Percentiles rank a stretch among this genome's conserved stretches.
Conservation (phyloP, 2,113 vertebrate genomes). For the Ceyx cyanopectus region DNA sequence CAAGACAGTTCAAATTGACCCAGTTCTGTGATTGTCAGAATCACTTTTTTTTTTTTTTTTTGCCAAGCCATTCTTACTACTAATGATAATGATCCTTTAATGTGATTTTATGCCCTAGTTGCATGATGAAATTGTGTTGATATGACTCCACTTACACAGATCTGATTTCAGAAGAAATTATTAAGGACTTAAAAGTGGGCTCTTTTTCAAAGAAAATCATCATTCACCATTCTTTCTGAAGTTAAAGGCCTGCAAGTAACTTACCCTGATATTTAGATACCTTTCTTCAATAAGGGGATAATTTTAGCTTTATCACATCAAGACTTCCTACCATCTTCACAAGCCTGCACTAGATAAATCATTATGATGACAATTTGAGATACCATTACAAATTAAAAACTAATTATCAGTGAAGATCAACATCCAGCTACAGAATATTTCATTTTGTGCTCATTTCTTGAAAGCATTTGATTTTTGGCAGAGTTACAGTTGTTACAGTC, state of each 20-base stretch:
- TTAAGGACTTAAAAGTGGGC: neutral
- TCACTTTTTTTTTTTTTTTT: neutral
- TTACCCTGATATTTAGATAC: neutral
- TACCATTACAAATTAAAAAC: slow-evolving; percentile 37
- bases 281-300: neutral
- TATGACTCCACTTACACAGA: neutral
- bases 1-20: neutral
- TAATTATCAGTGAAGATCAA: slow-evolving; percentile 27
- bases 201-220: slow-evolving; percentile 30
- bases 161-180: slow-evolving; percentile 7
- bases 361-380: slow-evolving; percentile 14
- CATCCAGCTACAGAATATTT: neutral
- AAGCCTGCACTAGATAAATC: neutral
- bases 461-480: neutral
- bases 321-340: neutral
- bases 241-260: neutral
- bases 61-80: neutral
- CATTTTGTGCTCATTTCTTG: neutral
- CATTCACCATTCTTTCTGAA: neutral
- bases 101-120: slow-evolving; percentile 28
- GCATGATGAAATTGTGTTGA: slow-evolving; percentile 2
- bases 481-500: neutral
- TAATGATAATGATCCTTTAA: slow-evolving; percentile 13
- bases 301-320: neutral
- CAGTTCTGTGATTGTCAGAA: slow-evolving; percentile 5